Evolutionary conservation across 2,113 vertebrate genomes (phyloP), one percentile per base, ranked within the genome.

Genomic region (Zapus hudsonius): DNA sequence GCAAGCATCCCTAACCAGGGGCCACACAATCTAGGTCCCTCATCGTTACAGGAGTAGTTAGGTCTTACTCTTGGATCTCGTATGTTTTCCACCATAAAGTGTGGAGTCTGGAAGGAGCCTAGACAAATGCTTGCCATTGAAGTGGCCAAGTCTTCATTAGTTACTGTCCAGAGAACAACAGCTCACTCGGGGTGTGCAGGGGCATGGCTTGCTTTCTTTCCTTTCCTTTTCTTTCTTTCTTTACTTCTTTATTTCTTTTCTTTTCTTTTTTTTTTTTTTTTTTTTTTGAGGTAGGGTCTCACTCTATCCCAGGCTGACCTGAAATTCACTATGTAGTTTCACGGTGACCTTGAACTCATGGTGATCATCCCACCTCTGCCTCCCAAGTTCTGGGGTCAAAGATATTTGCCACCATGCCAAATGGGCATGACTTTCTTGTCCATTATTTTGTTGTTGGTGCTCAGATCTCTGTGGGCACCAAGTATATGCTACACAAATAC

Each of bases 121-220:
- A 70, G 78, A 42, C 47, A 66, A 74, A 31, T 8, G 22, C 2
- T 2, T 0, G 5, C 22, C n/a, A 0, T 38, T 27, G 7, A 9
- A 19, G 38, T 2, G 5, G 25, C 19, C 66, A 20, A 0, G 27
- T 25, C 33, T 63, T 59, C 79, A 12, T 44, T 23, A 27, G 27
- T 57, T 19, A 5, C 22, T 20, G 1, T 23, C 59, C 16, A 47
- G 0, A 36, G 63, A 72, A 23, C 7, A 38, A 36, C 0, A 3
- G 1, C 11, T 55, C 31, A 76, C 59, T 42, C 27, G 0, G 64
- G 0, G 19, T 33, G 1, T 36, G 23, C 11, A 27, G 9, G 20
- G 23, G 19, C 4, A 29, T 1, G n/a, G n/a, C n/a, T n/a, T n/a
- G n/a, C n/a, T n/a, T n/a, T n/a, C n/a, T n/a, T n/a, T n/a, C n/a